Evolutionary conservation across 2,888 invertebrate genomes (phyloP).

Genomic region (Caenorhabditis macrosperma): DNA sequence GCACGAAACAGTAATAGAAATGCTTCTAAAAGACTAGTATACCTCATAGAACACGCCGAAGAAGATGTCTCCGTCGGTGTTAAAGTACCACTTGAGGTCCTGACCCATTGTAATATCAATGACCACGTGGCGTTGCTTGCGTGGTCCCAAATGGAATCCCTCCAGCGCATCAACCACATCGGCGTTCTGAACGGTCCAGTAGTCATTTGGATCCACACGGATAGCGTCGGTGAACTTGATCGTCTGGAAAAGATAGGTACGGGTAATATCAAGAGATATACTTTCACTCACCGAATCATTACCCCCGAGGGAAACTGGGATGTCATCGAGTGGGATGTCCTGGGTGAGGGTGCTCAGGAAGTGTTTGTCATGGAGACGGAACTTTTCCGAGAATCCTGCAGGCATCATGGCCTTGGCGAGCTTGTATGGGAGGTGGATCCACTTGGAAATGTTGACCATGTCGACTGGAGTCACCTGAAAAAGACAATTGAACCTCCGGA

Average conservation of each 20-base stretch:
- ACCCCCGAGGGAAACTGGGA: conserved; percentile 78
- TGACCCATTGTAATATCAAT: conserved; percentile 69
- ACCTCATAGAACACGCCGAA: conserved; percentile 79
- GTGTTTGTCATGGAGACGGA: conserved; percentile 77
- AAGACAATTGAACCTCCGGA: background rate
- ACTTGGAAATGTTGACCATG: conserved; percentile 79
- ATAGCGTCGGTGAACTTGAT: conserved; percentile 75
- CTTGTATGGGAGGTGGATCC: conserved; percentile 79
- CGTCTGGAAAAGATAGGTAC: conserved; percentile 55
- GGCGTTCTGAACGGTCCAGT: conserved; percentile 72
- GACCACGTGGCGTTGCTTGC: conserved; percentile 70
- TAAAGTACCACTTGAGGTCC: conserved; percentile 78
- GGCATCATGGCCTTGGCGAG: conserved; percentile 79
- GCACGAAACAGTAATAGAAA: background rate
- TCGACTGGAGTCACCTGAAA: conserved; percentile 74
- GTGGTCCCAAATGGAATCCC: conserved; percentile 71
- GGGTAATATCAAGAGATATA: background rate
- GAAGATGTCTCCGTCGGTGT: conserved; percentile 78
- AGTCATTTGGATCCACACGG: conserved; percentile 67
- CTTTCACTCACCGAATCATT: conserved; percentile 66
- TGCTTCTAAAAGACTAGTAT: background rate
- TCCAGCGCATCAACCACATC: conserved; percentile 72
- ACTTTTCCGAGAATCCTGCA: conserved; percentile 77
- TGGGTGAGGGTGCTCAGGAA: conserved; percentile 71
- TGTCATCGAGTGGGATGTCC: conserved; percentile 73